These are phyloP conservation scores for Nomada ferruginata DNA, from an alignment of 2,888 invertebrate species.

Conservation along the genomic window DNA sequence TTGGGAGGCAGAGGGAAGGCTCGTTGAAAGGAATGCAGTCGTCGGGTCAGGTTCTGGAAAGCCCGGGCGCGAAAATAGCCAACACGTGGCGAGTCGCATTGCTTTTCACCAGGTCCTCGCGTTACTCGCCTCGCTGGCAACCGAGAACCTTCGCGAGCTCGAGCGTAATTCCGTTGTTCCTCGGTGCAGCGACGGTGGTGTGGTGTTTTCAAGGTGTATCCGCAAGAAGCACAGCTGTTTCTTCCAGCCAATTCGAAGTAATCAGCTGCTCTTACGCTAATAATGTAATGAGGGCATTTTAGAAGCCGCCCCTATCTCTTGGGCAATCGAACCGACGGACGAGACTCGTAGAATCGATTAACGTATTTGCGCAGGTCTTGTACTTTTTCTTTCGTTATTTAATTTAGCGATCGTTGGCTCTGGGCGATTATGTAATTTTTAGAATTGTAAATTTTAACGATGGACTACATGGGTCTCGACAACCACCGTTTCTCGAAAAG, in stretches of 20 bases:
- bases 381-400: no score
- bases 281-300: conserved; percentile 42
- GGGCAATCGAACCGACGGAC: conserved; percentile 7
- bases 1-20: conserved; percentile 1
- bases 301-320: conserved; percentile 6
- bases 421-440: no score
- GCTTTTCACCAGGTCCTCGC: conserved; percentile 53
- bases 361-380: conserved; percentile 3
- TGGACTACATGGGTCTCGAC: background rate
- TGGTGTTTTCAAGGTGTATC: conserved; percentile 25
- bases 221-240: conserved; percentile 49
- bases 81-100: conserved; percentile 47
- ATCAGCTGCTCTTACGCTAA: conserved; percentile 39
- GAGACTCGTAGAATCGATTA: conserved; percentile 26
- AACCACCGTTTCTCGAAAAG: background rate
- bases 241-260: conserved; percentile 38
- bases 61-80: conserved; percentile 69
- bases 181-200: conserved; percentile 18
- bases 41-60: conserved; percentile 62
- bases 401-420: background rate
- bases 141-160: conserved; percentile 6
- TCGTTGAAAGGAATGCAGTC: conserved; percentile 64
- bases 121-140: conserved; percentile 28
- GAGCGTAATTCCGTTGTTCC: conserved; percentile 39
- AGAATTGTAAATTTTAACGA: no score